phyloP scores from a whole-genome alignment of 2,888 invertebrate species.

The Mayetiola destructor region DNA sequence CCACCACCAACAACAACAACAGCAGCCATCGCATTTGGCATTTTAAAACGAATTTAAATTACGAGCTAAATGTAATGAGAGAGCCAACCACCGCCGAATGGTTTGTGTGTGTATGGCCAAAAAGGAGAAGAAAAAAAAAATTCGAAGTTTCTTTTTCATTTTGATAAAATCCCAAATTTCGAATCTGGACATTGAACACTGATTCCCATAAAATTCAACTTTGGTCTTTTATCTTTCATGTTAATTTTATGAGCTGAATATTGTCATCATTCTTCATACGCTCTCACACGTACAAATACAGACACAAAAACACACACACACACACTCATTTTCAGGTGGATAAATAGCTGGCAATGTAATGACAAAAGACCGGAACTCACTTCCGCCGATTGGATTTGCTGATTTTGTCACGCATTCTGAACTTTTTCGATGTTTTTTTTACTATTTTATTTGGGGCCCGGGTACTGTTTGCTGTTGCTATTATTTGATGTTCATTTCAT shows the following conservation, averaged over 20 bases:
- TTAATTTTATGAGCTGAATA: too few relatives aligned
- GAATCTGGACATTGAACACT: too few relatives aligned
- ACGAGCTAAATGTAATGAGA: too few relatives aligned
- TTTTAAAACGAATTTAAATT: too few relatives aligned
- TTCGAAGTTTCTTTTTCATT: too few relatives aligned
- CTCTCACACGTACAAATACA: not conserved
- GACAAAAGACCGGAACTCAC: slow-evolving; percentile 32
- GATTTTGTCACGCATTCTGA: slow-evolving; percentile 23
- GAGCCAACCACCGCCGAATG: too few relatives aligned
- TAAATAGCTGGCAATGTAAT: slow-evolving; percentile 7
- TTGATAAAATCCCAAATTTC: too few relatives aligned
- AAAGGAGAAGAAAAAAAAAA: too few relatives aligned
- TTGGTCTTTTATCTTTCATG: too few relatives aligned
- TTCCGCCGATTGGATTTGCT: slow-evolving; percentile 25
- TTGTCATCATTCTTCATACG: too few relatives aligned
- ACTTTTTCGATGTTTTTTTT: slow-evolving; percentile 17
- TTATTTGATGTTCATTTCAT: not conserved
- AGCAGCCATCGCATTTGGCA: not conserved
- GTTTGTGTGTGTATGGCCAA: too few relatives aligned
- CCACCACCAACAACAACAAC: not conserved
- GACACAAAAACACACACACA: not conserved
- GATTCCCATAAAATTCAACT: too few relatives aligned
- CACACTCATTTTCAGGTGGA: slow-evolving; percentile 11
- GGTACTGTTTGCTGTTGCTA: slow-evolving; percentile 13
- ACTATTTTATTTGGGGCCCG: slow-evolving; percentile 13